Evolutionary conservation across 2,113 vertebrate species (phyloP).

Genomic region (Spheniscus mendiculus): DNA sequence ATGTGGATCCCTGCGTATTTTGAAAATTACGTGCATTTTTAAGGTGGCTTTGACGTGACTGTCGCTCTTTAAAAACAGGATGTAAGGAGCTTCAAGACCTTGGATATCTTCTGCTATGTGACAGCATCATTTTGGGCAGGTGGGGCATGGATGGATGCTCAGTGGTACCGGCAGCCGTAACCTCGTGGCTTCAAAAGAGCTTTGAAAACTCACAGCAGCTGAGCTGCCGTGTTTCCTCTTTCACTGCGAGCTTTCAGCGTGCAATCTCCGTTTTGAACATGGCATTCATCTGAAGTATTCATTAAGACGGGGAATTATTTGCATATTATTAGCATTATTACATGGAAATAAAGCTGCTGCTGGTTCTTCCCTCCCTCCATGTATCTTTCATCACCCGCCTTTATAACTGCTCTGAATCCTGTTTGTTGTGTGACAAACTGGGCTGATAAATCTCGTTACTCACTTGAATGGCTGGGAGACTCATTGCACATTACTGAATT

Average conservation of each 20-base stretch:
- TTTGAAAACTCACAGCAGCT: neutral
- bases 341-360: slow-evolving; percentile 45
- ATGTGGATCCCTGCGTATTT: rapidly evolving
- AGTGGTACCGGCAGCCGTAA: neutral
- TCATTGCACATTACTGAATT: slow-evolving; percentile 51
- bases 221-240: neutral
- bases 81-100: neutral
- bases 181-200: neutral
- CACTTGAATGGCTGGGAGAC: slow-evolving; percentile 52
- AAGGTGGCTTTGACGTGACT: neutral
- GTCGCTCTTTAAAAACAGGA: neutral
- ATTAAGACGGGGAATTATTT: slow-evolving; percentile 56
- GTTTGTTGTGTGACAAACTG: slow-evolving; percentile 65
- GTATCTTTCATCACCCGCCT: slow-evolving; percentile 51
- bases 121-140: neutral
- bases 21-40: neutral
- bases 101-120: rapidly evolving
- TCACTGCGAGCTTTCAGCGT: neutral
- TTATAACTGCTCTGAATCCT: slow-evolving; percentile 22
- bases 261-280: neutral
- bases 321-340: slow-evolving; percentile 67
- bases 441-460: slow-evolving; percentile 67
- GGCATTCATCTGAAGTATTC: slow-evolving; percentile 40
- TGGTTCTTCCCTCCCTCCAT: slow-evolving; percentile 46
- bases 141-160: neutral